Percentiles rank a stretch among this genome's conserved stretches.
Evolutionary conservation across 2,797 vertebrate genomes (phyloP).

Genomic region (Semaprochilodus insignis): DNA sequence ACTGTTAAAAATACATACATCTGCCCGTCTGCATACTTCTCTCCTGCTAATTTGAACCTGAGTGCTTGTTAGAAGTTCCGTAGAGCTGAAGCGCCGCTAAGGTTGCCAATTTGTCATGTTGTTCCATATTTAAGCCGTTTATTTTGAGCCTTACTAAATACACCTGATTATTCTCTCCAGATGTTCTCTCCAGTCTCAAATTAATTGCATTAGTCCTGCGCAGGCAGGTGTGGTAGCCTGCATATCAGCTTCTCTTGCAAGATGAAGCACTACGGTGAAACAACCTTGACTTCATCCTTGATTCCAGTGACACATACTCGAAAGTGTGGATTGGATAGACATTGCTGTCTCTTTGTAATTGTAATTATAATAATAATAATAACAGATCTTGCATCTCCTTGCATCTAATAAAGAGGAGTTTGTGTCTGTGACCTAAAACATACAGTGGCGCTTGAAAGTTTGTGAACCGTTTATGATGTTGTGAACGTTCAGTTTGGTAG

Average conservation of each 20-base stretch:
- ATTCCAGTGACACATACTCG: neutral
- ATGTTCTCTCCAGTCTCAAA: conserved; percentile 30
- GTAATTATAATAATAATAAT: too few species aligned
- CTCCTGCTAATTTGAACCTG: neutral
- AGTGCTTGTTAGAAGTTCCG: conserved; percentile 9
- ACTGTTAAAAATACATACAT: conserved; percentile 16
- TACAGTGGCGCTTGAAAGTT: too few species aligned
- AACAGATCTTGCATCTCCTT: too few species aligned
- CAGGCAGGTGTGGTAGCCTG: neutral
- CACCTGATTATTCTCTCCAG: conserved; percentile 36
- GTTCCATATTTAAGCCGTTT: conserved; percentile 16
- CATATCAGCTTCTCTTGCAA: neutral
- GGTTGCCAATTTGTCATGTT: conserved; percentile 14
- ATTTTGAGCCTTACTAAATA: conserved; percentile 4
- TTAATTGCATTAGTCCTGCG: conserved; percentile 14
- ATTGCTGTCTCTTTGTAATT: too few species aligned
- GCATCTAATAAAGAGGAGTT: too few species aligned
- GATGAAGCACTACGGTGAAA: neutral
- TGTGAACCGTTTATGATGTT: too few species aligned
- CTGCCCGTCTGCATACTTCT: neutral
- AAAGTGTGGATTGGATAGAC: neutral
- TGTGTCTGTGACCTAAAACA: too few species aligned
- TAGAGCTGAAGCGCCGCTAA: neutral
- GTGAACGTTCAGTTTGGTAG: too few species aligned
- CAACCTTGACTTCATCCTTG: neutral